Evolutionary conservation across 2,797 vertebrate species (phyloP).

Genomic region (Myotis daubentonii): DNA sequence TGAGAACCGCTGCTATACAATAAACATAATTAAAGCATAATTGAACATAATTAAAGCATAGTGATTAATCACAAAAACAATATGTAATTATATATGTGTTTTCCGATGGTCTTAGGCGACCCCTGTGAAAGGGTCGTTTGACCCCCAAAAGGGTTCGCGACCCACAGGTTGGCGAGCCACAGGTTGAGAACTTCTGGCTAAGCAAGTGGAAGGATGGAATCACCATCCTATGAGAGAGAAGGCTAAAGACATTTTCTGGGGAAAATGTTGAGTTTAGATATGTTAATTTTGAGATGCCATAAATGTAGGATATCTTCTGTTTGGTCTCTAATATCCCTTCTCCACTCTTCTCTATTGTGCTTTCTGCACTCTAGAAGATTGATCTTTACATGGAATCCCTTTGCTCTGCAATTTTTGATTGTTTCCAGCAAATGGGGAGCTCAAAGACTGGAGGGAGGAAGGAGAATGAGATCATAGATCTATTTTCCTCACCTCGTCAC

Average conservation of each 20-base stretch:
- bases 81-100: too few relatives aligned
- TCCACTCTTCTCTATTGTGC: not conserved
- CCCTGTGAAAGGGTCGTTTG: too few relatives aligned
- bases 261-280: not conserved
- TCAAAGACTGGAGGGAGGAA: not conserved
- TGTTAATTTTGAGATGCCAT: not conserved
- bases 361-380: not conserved
- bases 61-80: too few relatives aligned
- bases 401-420: not conserved
- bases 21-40: too few relatives aligned
- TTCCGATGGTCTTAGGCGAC: too few relatives aligned
- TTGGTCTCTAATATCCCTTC: not conserved
- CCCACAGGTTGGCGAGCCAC: too few relatives aligned
- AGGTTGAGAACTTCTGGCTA: too few relatives aligned
- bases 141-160: too few relatives aligned
- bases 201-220: not conserved
- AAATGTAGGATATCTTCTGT: not conserved
- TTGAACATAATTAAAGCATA: too few relatives aligned
- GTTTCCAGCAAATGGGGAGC: not conserved
- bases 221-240: not conserved
- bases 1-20: too few relatives aligned
- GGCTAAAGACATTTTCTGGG: rapidly evolving
- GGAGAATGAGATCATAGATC: not conserved
- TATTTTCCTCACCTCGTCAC: not conserved
- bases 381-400: not conserved